These are phyloP conservation scores for Phaedon cochleariae DNA, from an alignment of 2,888 invertebrate species.

Conservation along the genomic window DNA sequence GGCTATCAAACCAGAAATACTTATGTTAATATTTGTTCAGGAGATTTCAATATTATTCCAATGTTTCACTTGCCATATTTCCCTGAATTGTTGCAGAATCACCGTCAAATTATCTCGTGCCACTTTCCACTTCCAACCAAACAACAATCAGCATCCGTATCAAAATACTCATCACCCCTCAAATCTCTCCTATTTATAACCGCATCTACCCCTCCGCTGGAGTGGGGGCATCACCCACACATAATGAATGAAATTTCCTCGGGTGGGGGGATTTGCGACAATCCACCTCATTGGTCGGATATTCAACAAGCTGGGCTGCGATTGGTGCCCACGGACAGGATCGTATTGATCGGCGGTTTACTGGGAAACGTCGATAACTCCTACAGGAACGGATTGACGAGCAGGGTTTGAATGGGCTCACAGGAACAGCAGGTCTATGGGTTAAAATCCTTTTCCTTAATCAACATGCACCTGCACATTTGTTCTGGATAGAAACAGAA, in stretches of 20 bases:
- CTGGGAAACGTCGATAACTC: neutral
- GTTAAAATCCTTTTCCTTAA: too few relatives aligned
- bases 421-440: too few relatives aligned
- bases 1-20: too few relatives aligned
- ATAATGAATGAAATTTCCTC: slow-evolving; percentile 71
- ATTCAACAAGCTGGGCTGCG: slow-evolving; percentile 49
- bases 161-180: neutral
- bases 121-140: neutral
- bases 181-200: slow-evolving; percentile 57
- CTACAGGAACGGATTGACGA: neutral
- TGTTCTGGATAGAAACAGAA: too few relatives aligned
- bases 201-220: slow-evolving; percentile 55
- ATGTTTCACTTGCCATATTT: neutral
- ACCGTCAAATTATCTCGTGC: neutral
- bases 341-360: neutral
- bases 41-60: too few relatives aligned
- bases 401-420: neutral
- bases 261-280: slow-evolving; percentile 58
- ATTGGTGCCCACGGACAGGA: slow-evolving; percentile 49
- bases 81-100: neutral
- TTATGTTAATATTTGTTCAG: too few relatives aligned
- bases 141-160: neutral
- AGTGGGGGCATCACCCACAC: slow-evolving; percentile 66
- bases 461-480: too few relatives aligned
- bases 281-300: slow-evolving; percentile 52